phyloP scores from a whole-genome alignment of 2,888 invertebrate species.

The Alcis repandata region DNA sequence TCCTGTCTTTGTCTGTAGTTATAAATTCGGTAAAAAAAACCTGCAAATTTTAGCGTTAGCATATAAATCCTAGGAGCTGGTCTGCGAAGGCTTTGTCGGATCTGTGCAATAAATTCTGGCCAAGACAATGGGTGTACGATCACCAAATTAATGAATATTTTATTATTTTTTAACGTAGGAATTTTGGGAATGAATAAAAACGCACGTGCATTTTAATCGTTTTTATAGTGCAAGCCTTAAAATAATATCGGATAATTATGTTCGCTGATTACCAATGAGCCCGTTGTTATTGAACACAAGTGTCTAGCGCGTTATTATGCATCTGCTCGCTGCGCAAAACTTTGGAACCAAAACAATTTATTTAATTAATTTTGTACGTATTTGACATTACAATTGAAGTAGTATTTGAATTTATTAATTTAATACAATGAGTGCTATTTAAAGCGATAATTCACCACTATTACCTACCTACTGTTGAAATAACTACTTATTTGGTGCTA shows the following conservation, averaged over 20 bases:
- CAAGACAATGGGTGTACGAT: slow-evolving; percentile 68
- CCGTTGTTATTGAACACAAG: slow-evolving; percentile 16
- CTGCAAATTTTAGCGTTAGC: slow-evolving; percentile 64
- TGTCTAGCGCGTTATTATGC: slow-evolving; percentile 2
- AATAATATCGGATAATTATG: slow-evolving; percentile 55
- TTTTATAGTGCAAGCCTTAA: slow-evolving; percentile 51
- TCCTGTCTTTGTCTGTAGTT: slow-evolving; percentile 69
- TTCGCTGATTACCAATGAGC: slow-evolving; percentile 57
- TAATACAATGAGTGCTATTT: too few relatives aligned
- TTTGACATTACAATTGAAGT: too few relatives aligned
- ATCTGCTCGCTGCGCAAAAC: slow-evolving; percentile 16
- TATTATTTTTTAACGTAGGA: slow-evolving; percentile 60
- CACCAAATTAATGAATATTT: slow-evolving; percentile 76
- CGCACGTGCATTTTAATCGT: slow-evolving; percentile 58
- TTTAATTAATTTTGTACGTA: slow-evolving; percentile 29
- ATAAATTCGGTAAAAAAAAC: slow-evolving; percentile 68
- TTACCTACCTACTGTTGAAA: too few relatives aligned
- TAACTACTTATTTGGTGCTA: too few relatives aligned
- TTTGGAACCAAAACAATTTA: background rate
- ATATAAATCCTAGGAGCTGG: slow-evolving; percentile 62
- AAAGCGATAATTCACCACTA: too few relatives aligned
- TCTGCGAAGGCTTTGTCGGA: slow-evolving; percentile 54
- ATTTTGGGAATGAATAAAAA: slow-evolving; percentile 44
- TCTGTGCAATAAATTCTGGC: slow-evolving; percentile 65
- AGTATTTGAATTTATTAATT: too few relatives aligned